Conservation (phyloP, 2,797 vertebrate species). For the Acanthopagrus latus region DNA sequence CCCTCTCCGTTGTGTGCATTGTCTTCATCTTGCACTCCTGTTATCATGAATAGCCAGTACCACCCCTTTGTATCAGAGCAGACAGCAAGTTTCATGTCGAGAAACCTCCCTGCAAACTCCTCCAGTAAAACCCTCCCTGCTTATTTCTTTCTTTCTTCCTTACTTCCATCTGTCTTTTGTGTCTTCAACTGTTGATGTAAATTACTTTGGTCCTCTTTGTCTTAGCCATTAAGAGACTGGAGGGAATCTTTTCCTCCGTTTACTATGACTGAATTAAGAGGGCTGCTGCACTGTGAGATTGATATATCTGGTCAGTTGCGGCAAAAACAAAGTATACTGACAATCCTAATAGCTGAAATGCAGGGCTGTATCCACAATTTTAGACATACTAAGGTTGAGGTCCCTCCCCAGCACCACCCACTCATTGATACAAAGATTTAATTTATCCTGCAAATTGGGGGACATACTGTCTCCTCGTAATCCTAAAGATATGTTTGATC, state of each 20-base stretch:
- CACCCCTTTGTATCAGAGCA: conserved; percentile 13
- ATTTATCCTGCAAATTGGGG: not conserved
- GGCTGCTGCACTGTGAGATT: not conserved
- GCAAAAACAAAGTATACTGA: conserved; percentile 1
- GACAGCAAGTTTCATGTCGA: conserved; percentile 18
- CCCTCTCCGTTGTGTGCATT: not conserved
- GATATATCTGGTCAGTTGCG: conserved; percentile 2
- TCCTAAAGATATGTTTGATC: too few relatives aligned
- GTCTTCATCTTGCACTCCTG: conserved; percentile 15
- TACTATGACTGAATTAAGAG: not conserved
- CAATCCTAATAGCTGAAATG: not conserved
- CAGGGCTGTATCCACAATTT: not conserved
- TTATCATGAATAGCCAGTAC: not conserved
- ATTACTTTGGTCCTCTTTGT: conserved; percentile 17
- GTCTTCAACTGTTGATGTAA: conserved; percentile 19
- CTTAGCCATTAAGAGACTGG: conserved; percentile 2
- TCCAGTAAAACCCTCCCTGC: conserved; percentile 24
- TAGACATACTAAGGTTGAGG: too few relatives aligned
- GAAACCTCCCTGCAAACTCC: conserved; percentile 6
- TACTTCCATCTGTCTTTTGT: conserved; percentile 29
- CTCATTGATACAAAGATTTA: not conserved
- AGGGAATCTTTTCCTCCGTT: not conserved
- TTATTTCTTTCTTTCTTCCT: conserved; percentile 16
- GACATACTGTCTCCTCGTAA: not conserved
- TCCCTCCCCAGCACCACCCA: not conserved